Conservation (phyloP, 2,888 invertebrate species). For the Acanthosoma haemorrhoidale region DNA sequence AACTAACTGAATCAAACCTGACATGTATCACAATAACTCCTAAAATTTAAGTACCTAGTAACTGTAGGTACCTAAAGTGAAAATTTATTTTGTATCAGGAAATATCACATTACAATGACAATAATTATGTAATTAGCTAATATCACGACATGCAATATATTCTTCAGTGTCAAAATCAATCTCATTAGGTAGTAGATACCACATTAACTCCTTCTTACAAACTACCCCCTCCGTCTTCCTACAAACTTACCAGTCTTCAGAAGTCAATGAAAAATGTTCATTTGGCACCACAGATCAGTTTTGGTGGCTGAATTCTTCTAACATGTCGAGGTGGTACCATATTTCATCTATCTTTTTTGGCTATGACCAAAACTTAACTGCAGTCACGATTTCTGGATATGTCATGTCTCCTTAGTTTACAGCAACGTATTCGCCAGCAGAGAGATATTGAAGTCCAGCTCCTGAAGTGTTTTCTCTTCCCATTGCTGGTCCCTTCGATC, state of each 20-base stretch:
- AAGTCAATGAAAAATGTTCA: neutral
- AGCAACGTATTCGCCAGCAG: neutral
- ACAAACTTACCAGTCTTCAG: neutral
- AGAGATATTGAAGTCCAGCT: too few relatives aligned
- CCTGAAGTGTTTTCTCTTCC: too few relatives aligned
- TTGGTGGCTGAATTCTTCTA: neutral
- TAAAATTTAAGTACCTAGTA: neutral
- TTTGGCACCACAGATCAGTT: neutral
- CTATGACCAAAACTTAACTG: neutral
- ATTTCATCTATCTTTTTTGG: neutral
- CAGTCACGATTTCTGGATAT: neutral
- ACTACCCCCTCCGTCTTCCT: neutral
- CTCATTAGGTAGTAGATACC: neutral
- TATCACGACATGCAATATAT: neutral
- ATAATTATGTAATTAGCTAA: neutral
- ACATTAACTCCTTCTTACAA: neutral
- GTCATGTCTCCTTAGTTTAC: neutral
- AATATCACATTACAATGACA: neutral
- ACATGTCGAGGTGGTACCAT: neutral
- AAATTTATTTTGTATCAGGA: neutral
- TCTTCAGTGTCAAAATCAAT: neutral
- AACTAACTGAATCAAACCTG: neutral
- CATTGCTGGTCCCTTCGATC: too few relatives aligned
- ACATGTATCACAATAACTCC: neutral
- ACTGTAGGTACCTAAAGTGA: neutral